phyloP scores from a whole-genome alignment of 2,113 vertebrate species.

The Galeopterus variegatus region DNA sequence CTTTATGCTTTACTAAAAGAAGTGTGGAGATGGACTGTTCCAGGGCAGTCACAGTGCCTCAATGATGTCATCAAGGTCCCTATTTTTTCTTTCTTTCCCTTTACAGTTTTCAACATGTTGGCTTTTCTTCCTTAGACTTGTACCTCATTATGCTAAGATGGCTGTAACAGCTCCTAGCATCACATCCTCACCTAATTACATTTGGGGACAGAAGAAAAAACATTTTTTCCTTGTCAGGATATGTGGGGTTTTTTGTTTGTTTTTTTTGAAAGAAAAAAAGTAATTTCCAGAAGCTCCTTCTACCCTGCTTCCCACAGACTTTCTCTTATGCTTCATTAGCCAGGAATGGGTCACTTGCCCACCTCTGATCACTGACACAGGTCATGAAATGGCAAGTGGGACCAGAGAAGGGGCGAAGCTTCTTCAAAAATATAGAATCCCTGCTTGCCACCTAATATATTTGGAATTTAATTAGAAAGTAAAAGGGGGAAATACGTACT shows the following conservation, averaged over 20 bases:
- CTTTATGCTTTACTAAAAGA: background rate
- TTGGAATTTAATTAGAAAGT: background rate
- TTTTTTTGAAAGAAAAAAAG: slow-evolving; percentile 9
- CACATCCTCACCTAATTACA: background rate
- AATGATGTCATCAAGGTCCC: background rate
- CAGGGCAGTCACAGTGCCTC: background rate
- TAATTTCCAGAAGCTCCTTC: background rate
- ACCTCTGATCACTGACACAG: background rate
- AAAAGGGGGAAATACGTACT: background rate
- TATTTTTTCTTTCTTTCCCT: background rate
- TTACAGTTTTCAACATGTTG: background rate
- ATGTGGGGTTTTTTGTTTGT: background rate
- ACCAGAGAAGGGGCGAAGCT: background rate
- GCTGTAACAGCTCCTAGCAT: background rate
- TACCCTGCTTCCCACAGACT: background rate
- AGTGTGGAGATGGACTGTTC: background rate
- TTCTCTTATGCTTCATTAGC: background rate
- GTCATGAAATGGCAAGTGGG: background rate
- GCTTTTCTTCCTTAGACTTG: background rate
- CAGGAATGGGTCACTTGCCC: background rate
- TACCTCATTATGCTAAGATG: background rate
- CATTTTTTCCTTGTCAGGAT: background rate
- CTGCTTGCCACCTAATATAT: background rate
- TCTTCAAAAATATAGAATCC: background rate
- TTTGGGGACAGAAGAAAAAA: background rate